These are phyloP conservation scores for Paramuricea clavata DNA, from an alignment of 92 coral and sea anemone species.

Conservation along the genomic window DNA sequence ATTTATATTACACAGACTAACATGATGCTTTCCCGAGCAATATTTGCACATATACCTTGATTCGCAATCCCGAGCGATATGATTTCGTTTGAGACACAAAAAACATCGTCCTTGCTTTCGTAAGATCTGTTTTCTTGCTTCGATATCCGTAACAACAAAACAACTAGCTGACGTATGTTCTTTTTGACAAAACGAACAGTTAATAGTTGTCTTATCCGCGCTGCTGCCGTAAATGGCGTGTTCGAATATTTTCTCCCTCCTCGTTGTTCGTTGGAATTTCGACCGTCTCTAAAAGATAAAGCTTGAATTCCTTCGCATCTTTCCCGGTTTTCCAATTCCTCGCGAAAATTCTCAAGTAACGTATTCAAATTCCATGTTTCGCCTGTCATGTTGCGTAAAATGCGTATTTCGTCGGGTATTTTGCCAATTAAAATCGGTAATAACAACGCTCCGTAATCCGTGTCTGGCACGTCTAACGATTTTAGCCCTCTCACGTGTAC, in stretches of 20 bases:
- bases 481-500: conserved; percentile 7
- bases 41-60: conserved; percentile 49
- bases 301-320: conserved; percentile 66
- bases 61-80: conserved; percentile 62
- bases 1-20: conserved; percentile 69
- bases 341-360: no score
- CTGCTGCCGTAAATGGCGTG: conserved; percentile 36
- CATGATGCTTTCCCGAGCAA: conserved; percentile 71
- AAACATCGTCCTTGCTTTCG: conserved; percentile 51
- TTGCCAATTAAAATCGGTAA: conserved; percentile 15
- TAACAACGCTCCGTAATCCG: not conserved
- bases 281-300: no score
- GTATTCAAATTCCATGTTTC: no score
- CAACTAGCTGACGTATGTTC: conserved; percentile 68
- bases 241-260: not conserved
- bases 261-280: not conserved
- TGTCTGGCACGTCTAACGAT: not conserved
- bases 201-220: conserved; percentile 14
- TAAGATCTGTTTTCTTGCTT: no score
- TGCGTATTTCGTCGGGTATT: conserved; percentile 33
- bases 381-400: no score
- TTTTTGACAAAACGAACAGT: conserved; percentile 70
- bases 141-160: conserved; percentile 65
- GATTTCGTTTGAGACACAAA: conserved; percentile 59
- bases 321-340: conserved; percentile 71